phyloP scores from a whole-genome alignment of 2,113 vertebrate genomes.

The Trogon melanurus region DNA sequence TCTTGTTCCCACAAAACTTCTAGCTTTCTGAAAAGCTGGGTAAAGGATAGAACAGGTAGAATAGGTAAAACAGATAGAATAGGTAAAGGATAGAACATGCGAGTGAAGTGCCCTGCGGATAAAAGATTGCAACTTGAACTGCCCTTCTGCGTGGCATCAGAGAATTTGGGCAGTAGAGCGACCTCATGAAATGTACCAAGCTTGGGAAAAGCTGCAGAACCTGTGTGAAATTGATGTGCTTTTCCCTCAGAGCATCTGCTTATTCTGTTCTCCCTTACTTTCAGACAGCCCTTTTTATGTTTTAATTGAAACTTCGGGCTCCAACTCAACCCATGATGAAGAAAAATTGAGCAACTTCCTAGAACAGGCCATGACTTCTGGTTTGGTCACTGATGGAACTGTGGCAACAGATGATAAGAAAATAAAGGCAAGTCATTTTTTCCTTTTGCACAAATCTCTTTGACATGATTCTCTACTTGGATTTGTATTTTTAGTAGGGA shows the following conservation, averaged over 20 bases:
- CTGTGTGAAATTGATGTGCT: not conserved
- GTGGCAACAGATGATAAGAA: constrained; percentile 87
- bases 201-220: not conserved
- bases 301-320: constrained; percentile 93
- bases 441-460: not conserved
- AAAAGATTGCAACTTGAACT: not conserved
- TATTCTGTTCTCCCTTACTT: not conserved
- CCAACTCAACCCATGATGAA: constrained; percentile 80
- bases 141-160: not conserved
- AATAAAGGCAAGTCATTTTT: constrained; percentile 78
- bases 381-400: constrained; percentile 85
- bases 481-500: not conserved
- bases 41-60: not conserved
- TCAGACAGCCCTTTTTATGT: constrained; percentile 91
- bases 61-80: too few species aligned
- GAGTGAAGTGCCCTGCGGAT: not conserved
- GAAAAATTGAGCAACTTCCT: constrained; percentile 90
- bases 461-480: fast-evolving
- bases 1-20: not conserved
- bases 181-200: not conserved
- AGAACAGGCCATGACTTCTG: constrained; percentile 78
- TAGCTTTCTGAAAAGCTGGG: not conserved
- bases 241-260: not conserved
- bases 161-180: not conserved
- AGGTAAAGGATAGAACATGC: not conserved